A percentile compares a stretch with the other conserved stretches of the same genome.
Conservation (phyloP, 2,113 vertebrate genomes). For the Periophthalmus modestus region DNA sequence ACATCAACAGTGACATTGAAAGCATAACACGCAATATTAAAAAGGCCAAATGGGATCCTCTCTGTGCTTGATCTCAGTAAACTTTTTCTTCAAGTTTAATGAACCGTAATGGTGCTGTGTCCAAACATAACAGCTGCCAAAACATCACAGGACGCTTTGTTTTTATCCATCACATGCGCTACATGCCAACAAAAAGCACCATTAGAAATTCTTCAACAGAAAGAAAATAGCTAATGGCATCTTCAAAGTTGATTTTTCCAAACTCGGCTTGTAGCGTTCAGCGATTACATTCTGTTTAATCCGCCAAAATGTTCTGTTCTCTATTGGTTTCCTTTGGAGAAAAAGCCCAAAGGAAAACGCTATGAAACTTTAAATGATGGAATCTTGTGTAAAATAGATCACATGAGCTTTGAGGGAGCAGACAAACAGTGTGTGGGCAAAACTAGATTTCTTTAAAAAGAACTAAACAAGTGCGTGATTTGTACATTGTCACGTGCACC, state of each 20-base stretch:
- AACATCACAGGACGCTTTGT: not conserved
- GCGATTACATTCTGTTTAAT: conserved; percentile 8
- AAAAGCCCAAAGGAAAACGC: conserved; percentile 14
- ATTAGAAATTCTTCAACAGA: not conserved
- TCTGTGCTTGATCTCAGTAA: conserved; percentile 23
- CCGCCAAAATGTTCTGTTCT: not conserved
- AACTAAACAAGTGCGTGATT: conserved; percentile 24
- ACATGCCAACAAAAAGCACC: not conserved
- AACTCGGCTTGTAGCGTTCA: not conserved
- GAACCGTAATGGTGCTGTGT: conserved; percentile 38
- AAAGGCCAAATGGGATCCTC: conserved; percentile 1
- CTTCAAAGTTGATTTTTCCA: not conserved
- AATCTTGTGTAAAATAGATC: too few relatives aligned
- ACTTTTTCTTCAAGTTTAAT: conserved; percentile 37
- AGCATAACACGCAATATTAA: too few relatives aligned
- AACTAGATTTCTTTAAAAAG: conserved; percentile 40
- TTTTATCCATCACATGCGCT: not conserved
- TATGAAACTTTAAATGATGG: conserved; percentile 22
- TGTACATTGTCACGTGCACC: too few relatives aligned
- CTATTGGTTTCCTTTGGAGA: conserved; percentile 7
- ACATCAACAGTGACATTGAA: too few relatives aligned
- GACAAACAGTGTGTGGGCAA: conserved; percentile 13
- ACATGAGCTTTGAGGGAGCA: conserved; percentile 23
- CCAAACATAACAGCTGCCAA: conserved; percentile 6
- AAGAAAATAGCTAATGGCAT: not conserved